These are phyloP conservation scores for Hypotaenidia okinawae DNA, from an alignment of 2,797 vertebrate genomes.

Conservation along the genomic window DNA sequence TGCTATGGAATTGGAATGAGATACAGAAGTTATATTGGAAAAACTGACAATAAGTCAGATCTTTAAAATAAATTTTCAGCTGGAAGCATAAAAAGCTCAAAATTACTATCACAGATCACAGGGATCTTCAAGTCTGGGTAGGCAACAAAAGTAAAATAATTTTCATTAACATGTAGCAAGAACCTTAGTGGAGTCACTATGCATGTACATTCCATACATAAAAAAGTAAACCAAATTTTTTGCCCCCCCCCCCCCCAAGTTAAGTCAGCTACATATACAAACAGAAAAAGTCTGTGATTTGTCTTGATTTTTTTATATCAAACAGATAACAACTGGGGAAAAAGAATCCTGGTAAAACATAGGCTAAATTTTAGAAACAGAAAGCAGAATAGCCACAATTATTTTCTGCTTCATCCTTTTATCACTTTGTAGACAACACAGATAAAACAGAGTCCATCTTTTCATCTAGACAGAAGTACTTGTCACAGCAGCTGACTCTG, in stretches of 20 bases:
- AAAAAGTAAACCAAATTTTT: not conserved
- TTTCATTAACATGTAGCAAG: not conserved
- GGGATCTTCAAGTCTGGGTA: not conserved
- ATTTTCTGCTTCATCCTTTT: not conserved
- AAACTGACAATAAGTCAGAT: not conserved
- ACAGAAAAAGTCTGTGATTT: not conserved
- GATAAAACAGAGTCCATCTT: not conserved
- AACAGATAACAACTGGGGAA: not conserved
- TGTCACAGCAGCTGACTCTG: not conserved
- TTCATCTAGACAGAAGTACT: not conserved
- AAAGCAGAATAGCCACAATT: not conserved
- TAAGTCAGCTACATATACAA: not conserved
- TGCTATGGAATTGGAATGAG: not conserved
- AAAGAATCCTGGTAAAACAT: not conserved
- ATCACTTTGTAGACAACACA: not conserved
- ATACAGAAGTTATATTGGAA: not conserved
- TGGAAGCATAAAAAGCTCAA: not conserved
- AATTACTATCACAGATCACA: not conserved
- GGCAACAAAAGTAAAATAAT: not conserved
- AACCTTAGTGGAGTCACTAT: not conserved
- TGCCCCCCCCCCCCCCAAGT: not conserved
- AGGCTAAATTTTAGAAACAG: not conserved
- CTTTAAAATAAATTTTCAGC: not conserved
- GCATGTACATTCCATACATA: not conserved
- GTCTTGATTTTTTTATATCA: not conserved